Percentiles rank a stretch among this genome's conserved stretches.
Conservation (phyloP, 2,888 invertebrate species). For the Callosobruchus maculatus region DNA sequence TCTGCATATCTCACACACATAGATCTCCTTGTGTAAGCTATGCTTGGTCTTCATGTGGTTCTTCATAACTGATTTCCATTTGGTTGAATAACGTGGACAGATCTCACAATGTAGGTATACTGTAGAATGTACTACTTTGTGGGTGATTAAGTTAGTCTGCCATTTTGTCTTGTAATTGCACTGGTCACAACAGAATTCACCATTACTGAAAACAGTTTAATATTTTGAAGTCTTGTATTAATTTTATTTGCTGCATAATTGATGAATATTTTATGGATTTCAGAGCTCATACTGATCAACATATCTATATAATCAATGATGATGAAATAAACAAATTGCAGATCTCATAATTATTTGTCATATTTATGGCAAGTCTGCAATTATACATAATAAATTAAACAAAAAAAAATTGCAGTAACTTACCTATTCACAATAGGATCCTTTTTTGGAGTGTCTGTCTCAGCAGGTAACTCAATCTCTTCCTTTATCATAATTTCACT, state of each 20-base stretch:
- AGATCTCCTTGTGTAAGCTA: slow-evolving; percentile 1
- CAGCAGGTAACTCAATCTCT: background rate
- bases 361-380: too few relatives aligned
- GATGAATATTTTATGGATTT: too few relatives aligned
- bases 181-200: slow-evolving; percentile 14
- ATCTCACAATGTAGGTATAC: slow-evolving; percentile 16
- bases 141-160: slow-evolving; percentile 18
- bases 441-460: background rate
- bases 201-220: background rate
- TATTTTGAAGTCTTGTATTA: too few relatives aligned
- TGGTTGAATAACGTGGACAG: slow-evolving; percentile 20
- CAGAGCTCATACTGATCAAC: too few relatives aligned
- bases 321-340: too few relatives aligned
- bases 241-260: too few relatives aligned
- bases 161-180: slow-evolving; percentile 21
- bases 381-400: too few relatives aligned
- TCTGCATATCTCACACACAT: background rate
- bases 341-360: too few relatives aligned
- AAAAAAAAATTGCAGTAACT: too few relatives aligned
- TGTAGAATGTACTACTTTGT: slow-evolving; percentile 20
- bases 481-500: background rate
- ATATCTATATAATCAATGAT: too few relatives aligned
- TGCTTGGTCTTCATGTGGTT: slow-evolving; percentile 22
- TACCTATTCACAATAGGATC: background rate
- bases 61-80: slow-evolving; percentile 20